phyloP scores from a whole-genome alignment of 2,113 vertebrate genomes.

The Rhinopomastus cyanomelas region DNA sequence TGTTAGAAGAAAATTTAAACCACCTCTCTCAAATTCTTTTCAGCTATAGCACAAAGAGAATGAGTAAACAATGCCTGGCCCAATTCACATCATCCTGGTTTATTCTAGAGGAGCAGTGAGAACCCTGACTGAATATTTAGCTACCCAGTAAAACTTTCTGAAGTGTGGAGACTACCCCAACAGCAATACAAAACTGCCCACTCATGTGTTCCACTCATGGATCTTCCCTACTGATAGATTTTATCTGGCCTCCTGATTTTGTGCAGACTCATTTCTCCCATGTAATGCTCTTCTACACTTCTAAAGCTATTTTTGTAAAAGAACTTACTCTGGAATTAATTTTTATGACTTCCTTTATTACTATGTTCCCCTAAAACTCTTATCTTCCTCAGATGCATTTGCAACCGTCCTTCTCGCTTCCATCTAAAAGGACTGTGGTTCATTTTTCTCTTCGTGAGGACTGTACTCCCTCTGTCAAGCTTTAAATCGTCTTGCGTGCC shows the following conservation, averaged over 20 bases:
- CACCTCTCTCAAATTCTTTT: too few relatives aligned
- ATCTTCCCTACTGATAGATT: not conserved
- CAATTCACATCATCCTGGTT: too few relatives aligned
- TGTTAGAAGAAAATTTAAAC: not conserved
- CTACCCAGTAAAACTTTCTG: not conserved
- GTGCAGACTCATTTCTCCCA: not conserved
- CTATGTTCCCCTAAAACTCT: not conserved
- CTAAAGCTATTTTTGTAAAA: conserved; percentile 12
- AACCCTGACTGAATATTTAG: not conserved
- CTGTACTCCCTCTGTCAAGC: not conserved
- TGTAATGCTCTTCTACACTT: not conserved
- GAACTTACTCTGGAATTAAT: conserved; percentile 31
- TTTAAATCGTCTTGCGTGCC: not conserved
- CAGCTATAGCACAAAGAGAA: too few relatives aligned
- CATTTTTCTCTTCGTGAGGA: not conserved
- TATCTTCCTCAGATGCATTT: not conserved
- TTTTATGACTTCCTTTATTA: conserved; percentile 12
- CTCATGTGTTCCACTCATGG: not conserved
- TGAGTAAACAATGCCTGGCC: too few relatives aligned
- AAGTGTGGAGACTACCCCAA: not conserved
- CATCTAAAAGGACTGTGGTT: not conserved
- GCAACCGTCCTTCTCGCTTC: not conserved
- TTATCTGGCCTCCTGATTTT: not conserved
- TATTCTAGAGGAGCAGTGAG: not conserved
- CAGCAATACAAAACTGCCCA: not conserved